Conservation (phyloP, 2,888 invertebrate genomes). For the Tenthredo distinguenda region DNA sequence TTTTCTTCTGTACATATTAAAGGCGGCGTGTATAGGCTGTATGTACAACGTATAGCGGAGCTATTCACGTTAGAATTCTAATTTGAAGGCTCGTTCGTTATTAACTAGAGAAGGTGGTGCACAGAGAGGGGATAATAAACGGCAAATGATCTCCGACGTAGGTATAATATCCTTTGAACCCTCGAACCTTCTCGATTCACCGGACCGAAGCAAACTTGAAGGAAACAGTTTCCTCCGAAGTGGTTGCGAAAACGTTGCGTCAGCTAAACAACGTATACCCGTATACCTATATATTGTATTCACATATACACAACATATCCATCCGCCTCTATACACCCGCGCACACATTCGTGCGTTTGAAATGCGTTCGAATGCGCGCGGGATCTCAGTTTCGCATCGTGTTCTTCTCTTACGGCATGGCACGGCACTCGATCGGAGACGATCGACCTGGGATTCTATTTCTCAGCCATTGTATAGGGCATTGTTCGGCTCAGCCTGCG, state of each 20-base stretch:
- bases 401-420: constrained; percentile 7
- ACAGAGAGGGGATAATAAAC: constrained; percentile 34
- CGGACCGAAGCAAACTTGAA: constrained; percentile 33
- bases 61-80: constrained; percentile 37
- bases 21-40: not conserved
- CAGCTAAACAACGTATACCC: not conserved
- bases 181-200: constrained; percentile 32
- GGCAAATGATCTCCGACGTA: constrained; percentile 45
- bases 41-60: not conserved
- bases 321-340: not conserved
- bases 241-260: constrained; percentile 21
- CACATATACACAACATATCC: not conserved
- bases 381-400: not conserved
- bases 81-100: constrained; percentile 44
- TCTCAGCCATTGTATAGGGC: constrained; percentile 14
- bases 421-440: not conserved
- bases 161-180: constrained; percentile 49
- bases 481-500: constrained; percentile 16
- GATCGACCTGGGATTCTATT: constrained; percentile 35
- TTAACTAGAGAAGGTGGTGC: constrained; percentile 21
- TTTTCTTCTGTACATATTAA: too few relatives aligned
- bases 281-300: not conserved
- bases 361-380: constrained; percentile 9
- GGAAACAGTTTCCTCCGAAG: constrained; percentile 23
- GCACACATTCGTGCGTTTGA: not conserved